These are phyloP conservation scores for Ooceraea biroi DNA, from an alignment of 1,140 invertebrate species.

Conservation along the genomic window DNA sequence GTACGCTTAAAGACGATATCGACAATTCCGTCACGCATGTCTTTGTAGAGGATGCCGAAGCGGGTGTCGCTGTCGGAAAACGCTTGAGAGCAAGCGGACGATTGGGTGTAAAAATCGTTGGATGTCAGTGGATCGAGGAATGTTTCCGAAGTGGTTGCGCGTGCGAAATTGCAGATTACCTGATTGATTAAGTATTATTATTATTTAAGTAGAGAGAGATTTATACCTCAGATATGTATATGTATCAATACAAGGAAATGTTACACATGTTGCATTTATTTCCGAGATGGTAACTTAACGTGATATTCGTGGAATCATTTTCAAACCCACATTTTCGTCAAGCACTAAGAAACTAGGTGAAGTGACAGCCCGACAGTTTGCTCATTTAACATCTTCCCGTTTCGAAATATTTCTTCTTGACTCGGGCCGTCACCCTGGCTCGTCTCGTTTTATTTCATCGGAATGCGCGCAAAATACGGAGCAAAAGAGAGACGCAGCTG, in stretches of 20 bases:
- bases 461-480: constrained; percentile 77
- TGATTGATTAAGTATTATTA: constrained; percentile 56
- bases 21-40: constrained; percentile 78
- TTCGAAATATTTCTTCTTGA: constrained; percentile 81
- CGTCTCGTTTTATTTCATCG: constrained; percentile 76
- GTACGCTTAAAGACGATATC: constrained; percentile 77
- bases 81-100: not conserved
- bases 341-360: constrained; percentile 76
- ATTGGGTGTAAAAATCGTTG: constrained; percentile 66
- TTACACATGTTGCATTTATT: constrained; percentile 38
- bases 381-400: constrained; percentile 82
- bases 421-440: constrained; percentile 69
- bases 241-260: constrained; percentile 11
- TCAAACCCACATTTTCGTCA: constrained; percentile 73
- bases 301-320: constrained; percentile 42
- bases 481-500: constrained; percentile 75
- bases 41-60: constrained; percentile 72
- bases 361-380: constrained; percentile 83
- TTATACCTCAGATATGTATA: too few species aligned
- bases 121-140: constrained; percentile 80
- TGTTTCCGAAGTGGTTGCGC: constrained; percentile 75
- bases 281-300: constrained; percentile 23
- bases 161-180: constrained; percentile 68
- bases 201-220: too few species aligned
- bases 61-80: not conserved